phyloP scores from a whole-genome alignment of 2,113 vertebrate species.

The Pyrgilauda ruficollis region DNA sequence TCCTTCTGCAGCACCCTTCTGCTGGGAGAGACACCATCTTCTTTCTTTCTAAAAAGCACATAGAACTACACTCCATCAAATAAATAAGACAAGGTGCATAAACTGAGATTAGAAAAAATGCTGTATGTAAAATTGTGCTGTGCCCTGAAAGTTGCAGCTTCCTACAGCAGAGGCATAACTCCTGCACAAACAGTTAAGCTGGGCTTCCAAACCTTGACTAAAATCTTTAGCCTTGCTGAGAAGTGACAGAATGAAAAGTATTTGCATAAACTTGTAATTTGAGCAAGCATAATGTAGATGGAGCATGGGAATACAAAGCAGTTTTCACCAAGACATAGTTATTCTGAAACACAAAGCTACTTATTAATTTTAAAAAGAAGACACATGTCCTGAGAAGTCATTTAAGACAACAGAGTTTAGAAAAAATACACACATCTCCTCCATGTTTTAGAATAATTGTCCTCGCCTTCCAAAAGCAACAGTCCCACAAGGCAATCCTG shows the following conservation, averaged over 20 bases:
- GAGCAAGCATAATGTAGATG: not conserved
- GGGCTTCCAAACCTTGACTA: not conserved
- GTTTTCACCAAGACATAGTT: not conserved
- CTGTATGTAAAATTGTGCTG: not conserved
- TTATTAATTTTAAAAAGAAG: not conserved
- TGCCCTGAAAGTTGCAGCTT: not conserved
- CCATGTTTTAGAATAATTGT: not conserved
- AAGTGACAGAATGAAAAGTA: not conserved
- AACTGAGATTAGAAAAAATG: not conserved
- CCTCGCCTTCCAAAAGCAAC: not conserved
- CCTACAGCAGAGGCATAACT: not conserved
- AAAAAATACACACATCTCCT: not conserved
- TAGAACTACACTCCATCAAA: not conserved
- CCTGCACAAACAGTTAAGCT: not conserved
- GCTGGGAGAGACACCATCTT: not conserved
- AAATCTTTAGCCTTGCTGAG: not conserved
- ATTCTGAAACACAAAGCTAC: not conserved
- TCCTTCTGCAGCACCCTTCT: not conserved
- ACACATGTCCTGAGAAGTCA: not conserved
- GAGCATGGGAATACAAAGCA: conserved; percentile 20
- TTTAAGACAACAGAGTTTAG: not conserved
- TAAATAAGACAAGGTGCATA: not conserved
- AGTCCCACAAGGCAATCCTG: not conserved
- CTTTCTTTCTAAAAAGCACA: not conserved
- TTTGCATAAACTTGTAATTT: conserved; percentile 38